These are phyloP conservation scores for Volucella zonaria DNA, from an alignment of 2,888 invertebrate genomes.

Conservation along the genomic window DNA sequence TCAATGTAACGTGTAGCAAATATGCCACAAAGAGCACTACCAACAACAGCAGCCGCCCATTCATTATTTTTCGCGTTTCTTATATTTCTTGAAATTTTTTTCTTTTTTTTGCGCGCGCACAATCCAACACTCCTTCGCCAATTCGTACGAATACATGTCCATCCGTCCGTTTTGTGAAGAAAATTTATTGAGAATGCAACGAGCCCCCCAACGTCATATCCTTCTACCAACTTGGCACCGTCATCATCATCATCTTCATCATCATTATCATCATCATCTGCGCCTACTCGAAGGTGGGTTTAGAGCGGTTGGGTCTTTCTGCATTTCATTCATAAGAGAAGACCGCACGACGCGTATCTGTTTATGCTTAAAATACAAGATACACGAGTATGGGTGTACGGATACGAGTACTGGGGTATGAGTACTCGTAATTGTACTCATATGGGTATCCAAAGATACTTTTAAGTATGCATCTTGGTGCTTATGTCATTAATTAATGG, in stretches of 20 bases:
- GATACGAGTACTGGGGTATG: too few species aligned
- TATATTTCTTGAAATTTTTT: too few species aligned
- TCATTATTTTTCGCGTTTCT: slow-evolving; percentile 69
- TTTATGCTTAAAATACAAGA: slow-evolving; percentile 32
- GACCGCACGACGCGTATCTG: slow-evolving; percentile 51
- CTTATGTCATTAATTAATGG: slow-evolving; percentile 72
- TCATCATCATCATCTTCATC: slow-evolving; percentile 42
- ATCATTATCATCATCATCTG: slow-evolving; percentile 12
- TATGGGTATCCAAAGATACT: slow-evolving; percentile 40
- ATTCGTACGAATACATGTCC: slow-evolving; percentile 34
- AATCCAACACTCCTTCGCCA: slow-evolving; percentile 32
- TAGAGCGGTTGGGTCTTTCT: slow-evolving; percentile 1
- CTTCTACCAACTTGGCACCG: slow-evolving; percentile 52
- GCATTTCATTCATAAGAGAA: slow-evolving; percentile 68
- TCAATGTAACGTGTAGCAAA: slow-evolving; percentile 23
- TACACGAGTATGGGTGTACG: slow-evolving; percentile 6
- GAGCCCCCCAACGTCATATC: slow-evolving; percentile 67
- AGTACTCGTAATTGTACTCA: slow-evolving; percentile 8
- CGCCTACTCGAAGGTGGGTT: slow-evolving; percentile 62
- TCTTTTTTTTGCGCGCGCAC: not conserved
- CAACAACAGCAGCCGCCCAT: slow-evolving; percentile 70
- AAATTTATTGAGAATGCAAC: slow-evolving; percentile 67
- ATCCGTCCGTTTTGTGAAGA: slow-evolving; percentile 57
- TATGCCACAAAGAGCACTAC: slow-evolving; percentile 63
- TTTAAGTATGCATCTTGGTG: slow-evolving; percentile 70